A percentile compares a stretch with the other conserved stretches of the same genome.
phyloP scores from a whole-genome alignment of 2,888 invertebrate species.

The Tromatobia lineatoria region DNA sequence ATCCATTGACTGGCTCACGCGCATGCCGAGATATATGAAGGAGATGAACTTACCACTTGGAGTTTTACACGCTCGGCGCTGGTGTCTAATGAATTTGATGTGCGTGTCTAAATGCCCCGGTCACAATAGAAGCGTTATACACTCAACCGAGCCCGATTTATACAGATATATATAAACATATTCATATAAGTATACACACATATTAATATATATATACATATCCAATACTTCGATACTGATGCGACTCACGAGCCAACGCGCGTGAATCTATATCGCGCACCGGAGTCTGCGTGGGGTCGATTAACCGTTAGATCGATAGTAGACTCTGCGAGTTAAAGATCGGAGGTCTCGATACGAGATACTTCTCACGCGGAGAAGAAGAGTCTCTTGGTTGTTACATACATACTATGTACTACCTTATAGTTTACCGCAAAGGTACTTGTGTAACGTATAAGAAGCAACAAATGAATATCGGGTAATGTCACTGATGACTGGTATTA shows the following conservation, averaged over 20 bases:
- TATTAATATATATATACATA: not conserved
- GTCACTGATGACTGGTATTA: conserved; percentile 68
- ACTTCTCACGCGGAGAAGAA: conserved; percentile 65
- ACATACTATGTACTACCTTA: conserved; percentile 6
- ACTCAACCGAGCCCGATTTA: not conserved
- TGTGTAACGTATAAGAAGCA: conserved; percentile 51
- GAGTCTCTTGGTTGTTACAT: conserved; percentile 38
- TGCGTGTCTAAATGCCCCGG: conserved; percentile 70
- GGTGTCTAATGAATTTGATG: conserved; percentile 73
- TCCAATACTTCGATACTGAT: conserved; percentile 56
- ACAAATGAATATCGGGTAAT: conserved; percentile 66
- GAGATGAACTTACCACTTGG: conserved; percentile 49
- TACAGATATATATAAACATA: conserved; percentile 1
- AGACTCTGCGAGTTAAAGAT: conserved; percentile 62
- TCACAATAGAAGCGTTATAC: conserved; percentile 65
- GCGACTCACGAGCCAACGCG: conserved; percentile 59
- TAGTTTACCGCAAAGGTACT: conserved; percentile 13
- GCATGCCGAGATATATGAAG: conserved; percentile 25
- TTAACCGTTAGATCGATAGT: conserved; percentile 70
- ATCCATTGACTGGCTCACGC: conserved; percentile 60
- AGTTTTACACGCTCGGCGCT: conserved; percentile 55
- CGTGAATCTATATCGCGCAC: conserved; percentile 67
- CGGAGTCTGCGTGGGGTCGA: conserved; percentile 69
- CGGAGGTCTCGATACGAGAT: conserved; percentile 67
- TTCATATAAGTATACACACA: too few species aligned